A percentile compares a stretch with the other conserved stretches of the same genome.
Conservation (phyloP, 2,888 invertebrate species). For the Glaucopsyche alexis region DNA sequence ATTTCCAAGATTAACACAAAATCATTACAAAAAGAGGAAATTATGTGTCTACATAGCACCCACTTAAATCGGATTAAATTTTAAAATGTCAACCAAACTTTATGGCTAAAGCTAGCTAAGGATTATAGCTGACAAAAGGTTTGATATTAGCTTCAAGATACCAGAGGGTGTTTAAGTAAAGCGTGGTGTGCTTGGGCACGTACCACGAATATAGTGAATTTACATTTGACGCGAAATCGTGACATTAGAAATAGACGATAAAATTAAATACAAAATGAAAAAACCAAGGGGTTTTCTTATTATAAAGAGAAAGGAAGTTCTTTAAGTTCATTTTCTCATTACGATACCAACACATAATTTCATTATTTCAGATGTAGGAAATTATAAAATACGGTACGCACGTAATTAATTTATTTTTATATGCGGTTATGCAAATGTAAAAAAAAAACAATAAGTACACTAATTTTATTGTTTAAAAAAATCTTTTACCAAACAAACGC, state of each 20-base stretch:
- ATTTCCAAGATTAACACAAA: too few relatives aligned
- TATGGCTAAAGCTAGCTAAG: background rate
- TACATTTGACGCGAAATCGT: background rate
- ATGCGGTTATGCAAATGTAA: too few relatives aligned
- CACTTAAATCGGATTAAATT: background rate
- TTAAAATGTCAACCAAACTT: background rate
- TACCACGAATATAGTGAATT: background rate
- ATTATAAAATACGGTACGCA: background rate
- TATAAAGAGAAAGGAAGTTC: background rate
- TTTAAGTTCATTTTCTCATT: background rate
- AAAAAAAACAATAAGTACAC: too few relatives aligned
- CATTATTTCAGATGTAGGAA: background rate
- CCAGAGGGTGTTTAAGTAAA: background rate
- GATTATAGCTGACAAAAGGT: slow-evolving; percentile 21
- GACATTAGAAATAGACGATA: background rate
- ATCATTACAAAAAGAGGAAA: too few relatives aligned
- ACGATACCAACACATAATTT: background rate
- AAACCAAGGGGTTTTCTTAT: background rate
- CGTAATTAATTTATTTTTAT: too few relatives aligned
- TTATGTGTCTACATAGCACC: too few relatives aligned
- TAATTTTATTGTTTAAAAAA: background rate
- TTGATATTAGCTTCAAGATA: slow-evolving; percentile 1
- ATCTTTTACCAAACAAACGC: background rate
- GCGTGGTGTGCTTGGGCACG: slow-evolving; percentile 10
- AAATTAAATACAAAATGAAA: background rate